Evolutionary conservation across 2,888 invertebrate species (phyloP).

Genomic region (Synergus umbraculus): DNA sequence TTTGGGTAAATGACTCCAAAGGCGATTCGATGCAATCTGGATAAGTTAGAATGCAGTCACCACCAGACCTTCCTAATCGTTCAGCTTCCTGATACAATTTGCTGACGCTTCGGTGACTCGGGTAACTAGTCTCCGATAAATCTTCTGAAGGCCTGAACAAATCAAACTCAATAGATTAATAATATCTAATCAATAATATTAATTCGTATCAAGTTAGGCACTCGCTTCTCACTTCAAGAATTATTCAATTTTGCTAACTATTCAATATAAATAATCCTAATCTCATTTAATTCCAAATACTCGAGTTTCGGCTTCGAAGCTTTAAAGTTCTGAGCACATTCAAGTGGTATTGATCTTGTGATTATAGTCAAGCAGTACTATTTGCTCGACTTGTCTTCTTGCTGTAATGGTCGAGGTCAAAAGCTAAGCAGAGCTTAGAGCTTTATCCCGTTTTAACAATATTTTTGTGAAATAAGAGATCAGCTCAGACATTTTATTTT

Average conservation of each 20-base stretch:
- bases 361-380: conserved; percentile 5
- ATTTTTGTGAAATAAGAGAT: background rate
- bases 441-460: background rate
- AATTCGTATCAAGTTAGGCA: background rate
- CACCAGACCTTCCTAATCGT: conserved; percentile 69
- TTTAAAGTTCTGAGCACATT: background rate
- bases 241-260: background rate
- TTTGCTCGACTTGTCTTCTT: background rate
- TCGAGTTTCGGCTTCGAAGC: background rate
- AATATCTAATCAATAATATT: background rate
- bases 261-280: background rate
- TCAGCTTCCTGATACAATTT: conserved; percentile 74
- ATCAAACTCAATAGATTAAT: conserved; percentile 45
- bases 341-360: conserved; percentile 22
- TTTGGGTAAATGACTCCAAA: conserved; percentile 72
- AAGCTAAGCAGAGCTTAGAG: background rate
- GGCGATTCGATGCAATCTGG: conserved; percentile 72
- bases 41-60: conserved; percentile 71
- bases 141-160: conserved; percentile 73
- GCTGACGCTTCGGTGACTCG: conserved; percentile 64
- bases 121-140: conserved; percentile 63
- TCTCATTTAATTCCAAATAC: background rate
- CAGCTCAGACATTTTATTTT: background rate
- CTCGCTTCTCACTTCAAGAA: background rate
- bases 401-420: background rate